A percentile compares a stretch with the other conserved stretches of the same genome.
phyloP scores from a whole-genome alignment of 92 coral and sea anemone genomes.

The Paramuricea clavata region DNA sequence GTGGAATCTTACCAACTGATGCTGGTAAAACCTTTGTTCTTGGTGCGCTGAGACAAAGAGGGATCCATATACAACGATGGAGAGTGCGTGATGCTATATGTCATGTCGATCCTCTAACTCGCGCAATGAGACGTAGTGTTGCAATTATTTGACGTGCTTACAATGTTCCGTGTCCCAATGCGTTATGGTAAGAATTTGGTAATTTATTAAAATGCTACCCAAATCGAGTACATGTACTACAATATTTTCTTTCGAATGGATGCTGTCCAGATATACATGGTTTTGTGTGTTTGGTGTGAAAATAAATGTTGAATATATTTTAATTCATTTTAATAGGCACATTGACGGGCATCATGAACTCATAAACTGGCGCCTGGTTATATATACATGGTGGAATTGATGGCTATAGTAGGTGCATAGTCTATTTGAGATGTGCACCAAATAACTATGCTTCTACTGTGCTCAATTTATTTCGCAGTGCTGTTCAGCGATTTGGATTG shows the following conservation, averaged over 20 bases:
- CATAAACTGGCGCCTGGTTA: constrained; percentile 54
- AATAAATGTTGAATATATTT: no score
- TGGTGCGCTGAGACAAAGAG: constrained; percentile 68
- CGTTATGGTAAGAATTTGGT: constrained; percentile 35
- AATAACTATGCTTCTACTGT: constrained; percentile 49
- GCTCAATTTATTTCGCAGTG: not conserved
- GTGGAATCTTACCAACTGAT: constrained; percentile 46
- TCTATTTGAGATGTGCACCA: constrained; percentile 58
- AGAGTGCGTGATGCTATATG: constrained; percentile 70
- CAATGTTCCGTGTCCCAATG: constrained; percentile 77
- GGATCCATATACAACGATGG: constrained; percentile 67
- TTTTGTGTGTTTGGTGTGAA: no score
- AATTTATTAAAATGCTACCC: not conserved
- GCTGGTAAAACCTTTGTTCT: constrained; percentile 42
- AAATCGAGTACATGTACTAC: not conserved
- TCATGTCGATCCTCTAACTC: constrained; percentile 72
- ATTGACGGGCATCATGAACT: constrained; percentile 66
- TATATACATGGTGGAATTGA: constrained; percentile 74
- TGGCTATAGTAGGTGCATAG: constrained; percentile 60
- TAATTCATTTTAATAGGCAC: constrained; percentile 49
- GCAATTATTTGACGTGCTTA: constrained; percentile 66
- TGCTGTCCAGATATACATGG: no score
- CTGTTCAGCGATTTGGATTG: constrained; percentile 26
- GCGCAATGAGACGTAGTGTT: constrained; percentile 68
- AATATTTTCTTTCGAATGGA: no score